Evolutionary conservation across 2,888 invertebrate species (phyloP).

Genomic region (Hanleya hanleyi): DNA sequence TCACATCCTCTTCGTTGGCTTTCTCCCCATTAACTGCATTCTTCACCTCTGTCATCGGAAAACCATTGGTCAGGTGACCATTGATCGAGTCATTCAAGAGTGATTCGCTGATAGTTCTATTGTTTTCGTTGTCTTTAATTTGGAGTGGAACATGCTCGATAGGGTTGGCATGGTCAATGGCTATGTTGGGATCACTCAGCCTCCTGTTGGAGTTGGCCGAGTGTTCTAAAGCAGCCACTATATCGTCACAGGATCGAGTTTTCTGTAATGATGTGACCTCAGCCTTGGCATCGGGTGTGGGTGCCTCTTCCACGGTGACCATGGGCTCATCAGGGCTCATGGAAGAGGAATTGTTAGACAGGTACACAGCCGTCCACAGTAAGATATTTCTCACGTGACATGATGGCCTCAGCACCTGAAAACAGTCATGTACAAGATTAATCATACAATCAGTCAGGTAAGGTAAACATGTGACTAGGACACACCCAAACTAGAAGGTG

Average conservation of each 20-base stretch:
- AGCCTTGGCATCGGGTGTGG: constrained; percentile 35
- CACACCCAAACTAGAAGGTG: too few relatives aligned
- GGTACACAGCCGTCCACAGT: constrained; percentile 90
- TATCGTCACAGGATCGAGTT: constrained; percentile 89
- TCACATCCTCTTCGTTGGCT: constrained; percentile 12
- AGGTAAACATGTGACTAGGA: too few relatives aligned
- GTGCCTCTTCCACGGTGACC: constrained; percentile 46
- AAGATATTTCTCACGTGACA: constrained; percentile 87
- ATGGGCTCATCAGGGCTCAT: constrained; percentile 36
- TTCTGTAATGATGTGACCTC: constrained; percentile 74
- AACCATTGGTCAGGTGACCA: not conserved
- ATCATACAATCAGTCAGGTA: too few relatives aligned
- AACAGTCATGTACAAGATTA: too few relatives aligned
- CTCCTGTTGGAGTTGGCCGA: constrained; percentile 79
- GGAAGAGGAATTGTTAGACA: constrained; percentile 76
- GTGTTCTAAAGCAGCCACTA: constrained; percentile 77
- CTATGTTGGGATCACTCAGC: constrained; percentile 88
- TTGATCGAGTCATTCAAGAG: constrained; percentile 2
- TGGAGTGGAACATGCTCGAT: not conserved
- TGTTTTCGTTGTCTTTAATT: not conserved
- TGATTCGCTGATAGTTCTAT: not conserved
- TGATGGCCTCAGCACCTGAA: constrained; percentile 89
- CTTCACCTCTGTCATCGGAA: not conserved
- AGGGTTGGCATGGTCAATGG: constrained; percentile 42
- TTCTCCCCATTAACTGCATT: constrained; percentile 3